Evolutionary conservation across 2,113 vertebrate genomes (phyloP).

Genomic region (Mystacornis crossleyi): DNA sequence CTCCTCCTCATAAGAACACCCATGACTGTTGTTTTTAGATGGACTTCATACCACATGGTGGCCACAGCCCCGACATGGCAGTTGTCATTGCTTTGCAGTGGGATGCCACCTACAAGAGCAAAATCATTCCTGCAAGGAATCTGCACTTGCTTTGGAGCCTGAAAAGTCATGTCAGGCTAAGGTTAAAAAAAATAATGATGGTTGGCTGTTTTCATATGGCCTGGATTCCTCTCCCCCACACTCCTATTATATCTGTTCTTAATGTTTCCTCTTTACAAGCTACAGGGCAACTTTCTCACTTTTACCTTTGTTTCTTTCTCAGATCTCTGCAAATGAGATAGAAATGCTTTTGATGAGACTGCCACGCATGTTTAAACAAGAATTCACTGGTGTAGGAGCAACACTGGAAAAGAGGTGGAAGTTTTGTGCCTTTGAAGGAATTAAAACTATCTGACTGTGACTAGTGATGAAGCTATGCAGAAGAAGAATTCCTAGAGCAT

Average conservation of each 20-base stretch:
- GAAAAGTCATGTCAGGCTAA: neutral
- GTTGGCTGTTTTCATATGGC: neutral
- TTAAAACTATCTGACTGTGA: slow-evolving; percentile 84
- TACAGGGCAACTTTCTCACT: neutral
- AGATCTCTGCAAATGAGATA: slow-evolving; percentile 92
- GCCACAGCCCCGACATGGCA: neutral
- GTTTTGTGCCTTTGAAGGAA: slow-evolving; percentile 93
- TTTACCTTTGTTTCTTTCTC: slow-evolving; percentile 28
- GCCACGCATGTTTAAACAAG: slow-evolving; percentile 93
- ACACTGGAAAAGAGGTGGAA: slow-evolving; percentile 97
- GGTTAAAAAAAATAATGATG: neutral
- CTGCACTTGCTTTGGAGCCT: neutral
- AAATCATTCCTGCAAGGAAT: neutral
- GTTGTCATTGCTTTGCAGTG: neutral
- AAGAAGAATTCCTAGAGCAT: slow-evolving; percentile 33
- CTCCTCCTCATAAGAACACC: neutral
- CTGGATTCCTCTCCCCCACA: accelerated
- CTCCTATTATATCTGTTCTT: neutral
- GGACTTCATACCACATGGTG: neutral
- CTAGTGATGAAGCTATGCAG: slow-evolving; percentile 21
- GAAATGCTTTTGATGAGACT: slow-evolving; percentile 90
- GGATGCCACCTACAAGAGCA: neutral
- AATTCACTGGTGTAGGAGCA: slow-evolving; percentile 95
- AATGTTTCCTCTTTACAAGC: neutral
- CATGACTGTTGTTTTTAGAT: neutral